These are phyloP conservation scores for Phrynocephalus vlangalii DNA, from an alignment of 2,797 vertebrate genomes.

Conservation along the genomic window DNA sequence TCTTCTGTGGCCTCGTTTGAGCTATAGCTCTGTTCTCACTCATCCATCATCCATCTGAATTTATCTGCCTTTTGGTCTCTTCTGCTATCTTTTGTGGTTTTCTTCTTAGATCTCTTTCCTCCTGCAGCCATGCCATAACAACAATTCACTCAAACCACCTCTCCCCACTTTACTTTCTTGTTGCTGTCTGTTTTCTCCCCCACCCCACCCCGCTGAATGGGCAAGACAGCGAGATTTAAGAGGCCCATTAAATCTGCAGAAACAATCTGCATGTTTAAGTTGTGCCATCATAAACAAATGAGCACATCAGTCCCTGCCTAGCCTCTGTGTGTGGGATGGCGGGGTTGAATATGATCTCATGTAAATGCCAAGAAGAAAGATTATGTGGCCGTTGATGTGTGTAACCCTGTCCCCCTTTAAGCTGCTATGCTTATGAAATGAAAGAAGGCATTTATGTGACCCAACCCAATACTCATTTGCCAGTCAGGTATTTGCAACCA, in stretches of 20 bases:
- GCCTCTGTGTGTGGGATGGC: background rate
- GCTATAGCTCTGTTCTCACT: background rate
- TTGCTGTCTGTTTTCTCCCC: too few relatives aligned
- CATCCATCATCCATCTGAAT: background rate
- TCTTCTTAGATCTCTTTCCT: slow-evolving; percentile 24
- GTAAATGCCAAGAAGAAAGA: background rate
- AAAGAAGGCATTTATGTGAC: background rate
- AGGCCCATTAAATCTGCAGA: background rate
- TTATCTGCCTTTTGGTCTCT: background rate
- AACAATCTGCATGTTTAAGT: background rate
- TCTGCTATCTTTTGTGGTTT: background rate
- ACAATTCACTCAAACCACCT: background rate
- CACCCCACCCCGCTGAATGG: background rate
- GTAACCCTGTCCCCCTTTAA: background rate
- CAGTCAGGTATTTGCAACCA: background rate
- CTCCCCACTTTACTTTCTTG: background rate
- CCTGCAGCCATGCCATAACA: background rate
- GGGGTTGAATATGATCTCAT: background rate
- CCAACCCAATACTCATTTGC: background rate
- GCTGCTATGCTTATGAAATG: background rate
- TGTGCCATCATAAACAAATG: slow-evolving; percentile 14
- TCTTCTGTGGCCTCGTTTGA: background rate
- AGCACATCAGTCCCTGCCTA: slow-evolving; percentile 14
- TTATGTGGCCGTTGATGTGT: background rate
- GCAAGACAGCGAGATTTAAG: background rate